Evolutionary conservation across 2,113 vertebrate species (phyloP).

Genomic region (Promerops cafer): DNA sequence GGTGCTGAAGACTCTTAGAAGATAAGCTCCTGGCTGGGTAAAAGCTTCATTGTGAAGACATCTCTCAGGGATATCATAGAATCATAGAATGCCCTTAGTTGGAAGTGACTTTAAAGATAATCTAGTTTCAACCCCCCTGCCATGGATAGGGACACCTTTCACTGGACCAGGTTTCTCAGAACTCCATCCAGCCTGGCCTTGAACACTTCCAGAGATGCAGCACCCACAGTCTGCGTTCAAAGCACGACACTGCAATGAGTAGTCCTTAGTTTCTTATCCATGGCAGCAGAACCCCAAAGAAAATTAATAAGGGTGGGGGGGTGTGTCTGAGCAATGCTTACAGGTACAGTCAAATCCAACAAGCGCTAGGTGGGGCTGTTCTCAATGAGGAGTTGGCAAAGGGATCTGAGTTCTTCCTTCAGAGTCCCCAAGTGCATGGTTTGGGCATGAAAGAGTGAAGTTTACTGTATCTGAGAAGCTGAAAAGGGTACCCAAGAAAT

Average conservation of each 20-base stretch:
- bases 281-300: not conserved
- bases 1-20: not conserved
- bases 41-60: not conserved
- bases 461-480: not conserved
- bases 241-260: rapidly evolving
- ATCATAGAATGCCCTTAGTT: not conserved
- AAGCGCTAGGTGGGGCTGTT: not conserved
- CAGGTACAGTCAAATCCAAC: not conserved
- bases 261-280: not conserved
- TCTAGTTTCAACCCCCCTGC: not conserved
- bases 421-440: not conserved
- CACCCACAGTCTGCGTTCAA: not conserved
- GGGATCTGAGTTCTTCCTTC: not conserved
- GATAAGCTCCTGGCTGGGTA: not conserved
- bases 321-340: not conserved
- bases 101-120: not conserved
- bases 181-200: not conserved
- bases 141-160: not conserved
- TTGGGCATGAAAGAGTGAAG: not conserved
- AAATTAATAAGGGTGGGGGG: not conserved
- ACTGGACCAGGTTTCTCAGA: not conserved
- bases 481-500: not conserved
- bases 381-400: not conserved
- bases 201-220: not conserved
- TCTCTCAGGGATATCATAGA: not conserved